Conservation (phyloP, 2,113 vertebrate genomes). For the Athene cunicularia region DNA sequence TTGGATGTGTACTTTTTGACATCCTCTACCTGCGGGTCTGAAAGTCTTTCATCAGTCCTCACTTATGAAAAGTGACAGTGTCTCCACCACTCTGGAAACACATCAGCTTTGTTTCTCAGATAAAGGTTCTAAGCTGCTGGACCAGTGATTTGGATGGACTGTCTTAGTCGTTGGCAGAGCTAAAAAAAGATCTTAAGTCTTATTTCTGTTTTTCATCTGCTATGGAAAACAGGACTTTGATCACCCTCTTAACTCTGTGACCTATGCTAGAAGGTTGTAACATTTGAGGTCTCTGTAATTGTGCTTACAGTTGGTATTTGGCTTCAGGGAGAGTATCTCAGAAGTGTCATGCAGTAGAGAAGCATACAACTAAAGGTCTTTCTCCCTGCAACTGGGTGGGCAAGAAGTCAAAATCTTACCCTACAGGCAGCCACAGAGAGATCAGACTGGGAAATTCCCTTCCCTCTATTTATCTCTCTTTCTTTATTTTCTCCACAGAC, state of each 20-base stretch:
- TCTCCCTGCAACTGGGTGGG: neutral
- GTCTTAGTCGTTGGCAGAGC: neutral
- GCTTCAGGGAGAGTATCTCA: neutral
- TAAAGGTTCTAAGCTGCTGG: neutral
- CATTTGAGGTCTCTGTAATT: neutral
- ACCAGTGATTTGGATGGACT: neutral
- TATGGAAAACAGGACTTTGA: neutral
- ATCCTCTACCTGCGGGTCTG: neutral
- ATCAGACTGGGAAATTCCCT: neutral
- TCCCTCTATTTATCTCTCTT: neutral
- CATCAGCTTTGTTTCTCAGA: neutral
- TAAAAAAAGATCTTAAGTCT: neutral
- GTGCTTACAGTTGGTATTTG: neutral
- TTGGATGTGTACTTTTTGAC: neutral
- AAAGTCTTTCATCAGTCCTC: neutral
- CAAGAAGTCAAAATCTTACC: neutral
- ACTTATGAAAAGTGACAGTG: neutral
- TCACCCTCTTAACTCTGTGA: neutral
- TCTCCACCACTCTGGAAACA: neutral
- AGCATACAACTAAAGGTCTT: neutral
- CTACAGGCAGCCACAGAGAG: neutral
- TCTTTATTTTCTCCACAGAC: conserved; percentile 71
- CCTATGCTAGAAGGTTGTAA: neutral
- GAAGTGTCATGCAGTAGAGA: neutral
- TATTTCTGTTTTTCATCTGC: neutral